Base-by-base conservation (phyloP, 2,113 vertebrate species). In the Pachycephala philippinensis region DNA sequence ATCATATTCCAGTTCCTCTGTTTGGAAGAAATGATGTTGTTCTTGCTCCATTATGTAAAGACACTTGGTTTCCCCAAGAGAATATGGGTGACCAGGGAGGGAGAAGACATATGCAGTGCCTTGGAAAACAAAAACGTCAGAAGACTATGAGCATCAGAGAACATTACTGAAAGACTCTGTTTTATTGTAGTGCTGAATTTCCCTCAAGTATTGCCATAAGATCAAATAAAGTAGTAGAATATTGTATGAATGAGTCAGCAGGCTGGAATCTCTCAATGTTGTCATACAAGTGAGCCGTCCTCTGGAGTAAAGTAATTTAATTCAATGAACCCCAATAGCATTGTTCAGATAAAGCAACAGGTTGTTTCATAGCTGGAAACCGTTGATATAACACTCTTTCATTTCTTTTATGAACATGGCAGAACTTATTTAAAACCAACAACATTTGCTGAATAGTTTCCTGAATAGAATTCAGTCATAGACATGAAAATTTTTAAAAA, bases 281-380 rank as follows among this genome's bases (percentile, higher is more conserved):
- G 59, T 92, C 60, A 78, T 77, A 89, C 19, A 76, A 95, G n/a
- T 26, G 47, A 93, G 13, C 1, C 2, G 13, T 65, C 17, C 78
- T 96, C 69, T 81, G 47, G 65, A 92, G 56, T 88, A 94, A 87
- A 89, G 44, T 35, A 90, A 93, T 78, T 94, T 81, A 84, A 89
- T 91, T 91, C 42, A 61, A 27, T 28, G 39, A 94, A 95, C 45
- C 17, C 18, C 44, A 77, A 44, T 24, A 11, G 3, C 74, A 80
- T 86, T 89, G 63, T 80, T 89, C 39, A 89, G 44, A 53, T 61
- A 35, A 92, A 91, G 45, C 37, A 96, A 80, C 15, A 81, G 13
- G 49, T 93, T 71, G 11, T 85, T 81, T 60, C 57, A 52, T 84
- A 79, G 27, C 80, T 66, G 28, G 81, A 24, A 93, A 39, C 30